Base-by-base conservation (phyloP, 2,888 invertebrate genomes). In the Mechanitis mazaeus region DNA sequence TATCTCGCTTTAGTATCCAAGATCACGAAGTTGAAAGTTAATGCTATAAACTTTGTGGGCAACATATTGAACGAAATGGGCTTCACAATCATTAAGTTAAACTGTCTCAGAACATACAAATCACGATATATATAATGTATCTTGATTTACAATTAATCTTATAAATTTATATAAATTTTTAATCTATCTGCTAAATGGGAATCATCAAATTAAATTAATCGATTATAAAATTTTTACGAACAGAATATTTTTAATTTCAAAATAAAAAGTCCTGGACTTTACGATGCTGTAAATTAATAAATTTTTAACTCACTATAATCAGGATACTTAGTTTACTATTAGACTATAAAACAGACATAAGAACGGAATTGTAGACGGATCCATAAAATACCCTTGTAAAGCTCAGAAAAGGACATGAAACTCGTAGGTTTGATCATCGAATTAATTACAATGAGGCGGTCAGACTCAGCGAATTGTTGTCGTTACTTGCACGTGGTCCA, bases 401-500 rank as follows among this genome's bases (percentile, higher is more conserved):
- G 63, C 61, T 67, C 63, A 59, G 59, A 33, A 54, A 57, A 63
- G 67, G 60, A 64, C 68, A 69, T 62, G 66, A 66, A 64, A 64
- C 63, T 58, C 61, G 55, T 55, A 60, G 68, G 67, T 63, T 72
- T 71, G 72, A 71, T 80, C 78, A 79, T 83, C 80, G 83, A 83
- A 82, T 82, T 84, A 83, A 84, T 83, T 84, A 80, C 82, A 82
- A 83, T 80, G 20, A 75, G 78, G 79, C 78, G 79, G 75, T 70
- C 72, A 71, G 71, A 70, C 68, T 72, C 69, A 75, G 73, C 69
- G 68, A 79, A 81, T 78, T 82, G 79, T 75, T 76, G 78, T 75
- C 82, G 78, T 85, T 84, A 83, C 77, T 81, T 76, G 84, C 84
- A 85, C 84, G 83, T 83, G 85, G 74, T 71, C 64, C 65, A 56